phyloP scores from a whole-genome alignment of 2,888 invertebrate genomes.

The Oxycera nigricornis region DNA sequence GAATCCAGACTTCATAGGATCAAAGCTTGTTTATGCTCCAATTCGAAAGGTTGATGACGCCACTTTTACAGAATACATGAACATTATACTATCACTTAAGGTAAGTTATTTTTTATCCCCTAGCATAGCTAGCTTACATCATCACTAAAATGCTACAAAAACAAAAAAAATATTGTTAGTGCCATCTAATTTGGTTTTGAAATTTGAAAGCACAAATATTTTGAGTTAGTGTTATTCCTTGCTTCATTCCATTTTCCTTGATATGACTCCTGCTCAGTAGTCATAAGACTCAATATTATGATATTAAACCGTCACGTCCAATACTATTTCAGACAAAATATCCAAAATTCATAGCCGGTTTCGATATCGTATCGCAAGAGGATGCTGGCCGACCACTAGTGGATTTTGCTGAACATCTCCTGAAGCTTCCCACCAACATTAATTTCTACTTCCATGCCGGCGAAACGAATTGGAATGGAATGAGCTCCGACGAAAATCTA shows the following conservation, averaged over 20 bases:
- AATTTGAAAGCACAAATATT: too few species aligned
- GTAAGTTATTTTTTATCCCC: too few species aligned
- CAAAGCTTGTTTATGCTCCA: conserved; percentile 74
- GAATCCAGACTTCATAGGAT: conserved; percentile 72
- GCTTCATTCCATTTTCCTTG: too few species aligned
- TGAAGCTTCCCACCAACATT: conserved; percentile 63
- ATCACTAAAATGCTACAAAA: too few species aligned
- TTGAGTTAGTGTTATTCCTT: too few species aligned
- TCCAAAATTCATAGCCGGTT: conserved; percentile 75
- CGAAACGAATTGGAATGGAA: conserved; percentile 79
- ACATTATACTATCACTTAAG: conserved; percentile 53
- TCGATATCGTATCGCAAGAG: conserved; percentile 83
- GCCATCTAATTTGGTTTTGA: too few species aligned
- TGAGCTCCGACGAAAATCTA: conserved; percentile 73
- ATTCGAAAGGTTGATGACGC: conserved; percentile 61
- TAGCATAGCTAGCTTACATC: too few species aligned
- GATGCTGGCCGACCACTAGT: conserved; percentile 71
- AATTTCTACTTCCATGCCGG: conserved; percentile 82
- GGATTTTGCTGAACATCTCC: conserved; percentile 68
- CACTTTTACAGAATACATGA: conserved; percentile 63
- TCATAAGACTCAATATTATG: too few species aligned
- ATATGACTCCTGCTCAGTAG: too few species aligned
- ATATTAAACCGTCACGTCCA: neutral
- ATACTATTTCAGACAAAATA: conserved; percentile 68
- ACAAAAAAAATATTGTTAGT: too few species aligned